Conservation (phyloP, 2,888 invertebrate genomes). For the Sylvicola fuscatus region DNA sequence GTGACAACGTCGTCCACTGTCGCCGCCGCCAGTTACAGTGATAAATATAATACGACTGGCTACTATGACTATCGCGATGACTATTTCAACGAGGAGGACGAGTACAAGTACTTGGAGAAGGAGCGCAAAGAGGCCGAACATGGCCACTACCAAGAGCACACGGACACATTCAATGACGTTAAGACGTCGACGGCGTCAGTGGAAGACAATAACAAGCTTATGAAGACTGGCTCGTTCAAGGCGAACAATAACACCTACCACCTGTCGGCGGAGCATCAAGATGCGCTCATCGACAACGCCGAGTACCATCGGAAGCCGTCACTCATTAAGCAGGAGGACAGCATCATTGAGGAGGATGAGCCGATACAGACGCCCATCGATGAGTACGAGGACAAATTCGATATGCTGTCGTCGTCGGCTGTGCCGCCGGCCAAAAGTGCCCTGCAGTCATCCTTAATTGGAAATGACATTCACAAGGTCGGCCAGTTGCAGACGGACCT, state of each 20-base stretch:
- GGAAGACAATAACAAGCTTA: too few relatives aligned
- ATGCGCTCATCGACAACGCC: too few relatives aligned
- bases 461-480: conserved; percentile 1
- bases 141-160: too few relatives aligned
- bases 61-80: conserved; percentile 24
- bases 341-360: conserved; percentile 9
- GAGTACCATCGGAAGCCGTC: too few relatives aligned
- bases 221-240: too few relatives aligned
- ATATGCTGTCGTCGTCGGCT: conserved; percentile 2
- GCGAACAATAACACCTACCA: too few relatives aligned
- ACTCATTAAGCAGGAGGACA: conserved; percentile 9
- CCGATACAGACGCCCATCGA: conserved; percentile 4
- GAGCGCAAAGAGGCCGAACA: conserved; percentile 10
- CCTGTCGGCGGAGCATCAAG: too few relatives aligned
- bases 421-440: conserved; percentile 4
- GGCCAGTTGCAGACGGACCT: too few relatives aligned
- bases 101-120: conserved; percentile 22
- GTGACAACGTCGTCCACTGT: too few relatives aligned
- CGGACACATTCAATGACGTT: too few relatives aligned
- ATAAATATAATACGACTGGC: conserved; percentile 3
- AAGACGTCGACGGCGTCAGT: too few relatives aligned
- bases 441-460: conserved; percentile 3
- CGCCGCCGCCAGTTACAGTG: neutral
- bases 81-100: conserved; percentile 25
- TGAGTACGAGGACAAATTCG: conserved; percentile 1